Evolutionary conservation across 2,888 invertebrate genomes (phyloP).

Genomic region (Cheilosia pagana): DNA sequence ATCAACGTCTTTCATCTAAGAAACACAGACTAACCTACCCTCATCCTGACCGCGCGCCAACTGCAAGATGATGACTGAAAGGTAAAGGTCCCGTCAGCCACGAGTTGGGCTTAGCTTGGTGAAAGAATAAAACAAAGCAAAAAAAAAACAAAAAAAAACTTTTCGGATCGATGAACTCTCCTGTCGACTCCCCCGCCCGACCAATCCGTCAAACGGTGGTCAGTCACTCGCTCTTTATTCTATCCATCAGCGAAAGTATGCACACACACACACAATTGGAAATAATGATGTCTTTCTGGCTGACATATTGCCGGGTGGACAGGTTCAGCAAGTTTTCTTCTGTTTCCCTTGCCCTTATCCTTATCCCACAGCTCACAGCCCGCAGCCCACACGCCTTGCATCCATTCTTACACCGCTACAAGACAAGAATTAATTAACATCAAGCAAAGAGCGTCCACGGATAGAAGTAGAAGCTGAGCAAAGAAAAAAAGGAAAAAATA

Average conservation of each 20-base stretch:
- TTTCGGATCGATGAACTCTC: slow-evolving; percentile 70
- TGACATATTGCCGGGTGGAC: slow-evolving; percentile 69
- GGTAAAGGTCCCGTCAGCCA: slow-evolving; percentile 59
- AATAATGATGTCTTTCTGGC: slow-evolving; percentile 71
- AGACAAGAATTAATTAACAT: slow-evolving; percentile 83
- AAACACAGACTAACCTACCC: slow-evolving; percentile 33
- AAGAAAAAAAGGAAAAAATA: slow-evolving; percentile 20
- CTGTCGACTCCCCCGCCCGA: slow-evolving; percentile 7
- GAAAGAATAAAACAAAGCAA: not conserved
- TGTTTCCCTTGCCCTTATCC: not conserved
- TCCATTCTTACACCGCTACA: slow-evolving; percentile 77
- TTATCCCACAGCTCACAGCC: not conserved
- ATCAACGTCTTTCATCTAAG: slow-evolving; percentile 82
- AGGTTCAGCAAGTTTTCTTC: slow-evolving; percentile 64
- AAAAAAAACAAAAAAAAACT: slow-evolving; percentile 50
- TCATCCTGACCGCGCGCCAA: slow-evolving; percentile 39
- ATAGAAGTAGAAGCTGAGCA: not conserved
- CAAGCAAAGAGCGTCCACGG: slow-evolving; percentile 48
- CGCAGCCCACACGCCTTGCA: slow-evolving; percentile 19
- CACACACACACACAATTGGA: slow-evolving; percentile 46
- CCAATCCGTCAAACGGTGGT: slow-evolving; percentile 47
- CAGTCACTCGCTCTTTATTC: slow-evolving; percentile 61
- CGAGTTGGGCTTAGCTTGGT: not conserved
- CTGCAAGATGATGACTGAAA: slow-evolving; percentile 60
- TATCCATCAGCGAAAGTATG: slow-evolving; percentile 51